Evolutionary conservation across 2,888 invertebrate species (phyloP), one percentile per base, ranked within the genome.

Genomic region (Dryocosmus kuriphilus): DNA sequence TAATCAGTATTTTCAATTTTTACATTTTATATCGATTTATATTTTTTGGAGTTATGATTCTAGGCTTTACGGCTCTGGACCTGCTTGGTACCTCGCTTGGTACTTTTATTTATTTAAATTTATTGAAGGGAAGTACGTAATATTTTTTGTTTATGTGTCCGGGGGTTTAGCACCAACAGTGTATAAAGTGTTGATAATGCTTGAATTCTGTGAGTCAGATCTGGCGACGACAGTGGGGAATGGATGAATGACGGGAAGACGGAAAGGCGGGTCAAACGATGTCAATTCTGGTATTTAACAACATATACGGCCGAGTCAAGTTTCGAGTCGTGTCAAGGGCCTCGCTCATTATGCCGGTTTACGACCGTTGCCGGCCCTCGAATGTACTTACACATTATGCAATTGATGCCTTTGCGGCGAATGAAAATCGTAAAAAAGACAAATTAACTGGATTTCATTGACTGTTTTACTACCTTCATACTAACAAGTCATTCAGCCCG

Each of bases 281-380:
- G 90, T 90, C 89, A 90, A 90, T 87, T 90, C 86, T 83, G 83
- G 87, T 89, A 90, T 90, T 90, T 89, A 90, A 88, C 88, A 87
- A 89, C 89, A 88, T 84, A 80, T 85, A 83, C 80, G 84, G 82
- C 80, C 82, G 82, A 80, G 82, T 75, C 79, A 80, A 82, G 83
- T 84, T 80, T 85, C 79, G 84, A 85, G 80, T 83, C 82, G 82
- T 86, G 88, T 88, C 88, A 86, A 86, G 88, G 86, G 88, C 87
- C 86, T 86, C 86, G 83, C 84, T 85, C 85, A 79, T 76, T 80
- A 82, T 85, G 88, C 57, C 14, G 86, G 85, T 87, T 89, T 86
- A 88, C 84, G 85, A 87, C 84, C 83, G 79, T 81, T 84, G 83
- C 85, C 84, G 82, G 81, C 82, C 82, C 80, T 79, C 79, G 77